Conservation (phyloP, 2,888 invertebrate genomes). For the Callyntrura guangdongensis region DNA sequence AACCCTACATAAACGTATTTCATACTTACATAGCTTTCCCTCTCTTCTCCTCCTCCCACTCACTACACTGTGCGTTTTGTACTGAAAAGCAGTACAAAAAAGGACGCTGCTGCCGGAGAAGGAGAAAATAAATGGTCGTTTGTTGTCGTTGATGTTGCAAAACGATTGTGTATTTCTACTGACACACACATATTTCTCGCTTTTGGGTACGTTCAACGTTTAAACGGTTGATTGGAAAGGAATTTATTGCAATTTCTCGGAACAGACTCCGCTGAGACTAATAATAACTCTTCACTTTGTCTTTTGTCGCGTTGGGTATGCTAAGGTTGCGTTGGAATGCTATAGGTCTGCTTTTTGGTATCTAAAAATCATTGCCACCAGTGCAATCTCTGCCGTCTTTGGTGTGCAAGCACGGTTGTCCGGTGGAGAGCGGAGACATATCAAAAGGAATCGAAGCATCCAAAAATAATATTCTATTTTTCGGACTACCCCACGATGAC, state of each 20-base stretch:
- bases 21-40: background rate
- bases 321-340: background rate
- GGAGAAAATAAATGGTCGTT: constrained; percentile 24
- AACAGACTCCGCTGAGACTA: background rate
- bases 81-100: constrained; percentile 9
- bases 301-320: background rate
- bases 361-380: background rate
- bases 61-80: background rate
- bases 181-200: constrained; percentile 1
- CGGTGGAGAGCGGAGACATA: background rate
- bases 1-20: background rate
- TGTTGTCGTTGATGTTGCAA: constrained; percentile 52
- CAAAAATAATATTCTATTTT: background rate
- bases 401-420: background rate
- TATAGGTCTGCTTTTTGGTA: too few relatives aligned
- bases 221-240: constrained; percentile 65
- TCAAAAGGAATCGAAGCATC: background rate
- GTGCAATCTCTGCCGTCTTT: background rate
- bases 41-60: background rate
- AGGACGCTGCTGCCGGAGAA: background rate
- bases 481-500: background rate
- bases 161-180: constrained; percentile 1
- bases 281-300: constrained; percentile 30
- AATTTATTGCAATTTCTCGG: constrained; percentile 55
- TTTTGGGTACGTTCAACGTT: background rate